Conservation (phyloP, 2,113 vertebrate genomes). For the Chlorodrepanis virens region DNA sequence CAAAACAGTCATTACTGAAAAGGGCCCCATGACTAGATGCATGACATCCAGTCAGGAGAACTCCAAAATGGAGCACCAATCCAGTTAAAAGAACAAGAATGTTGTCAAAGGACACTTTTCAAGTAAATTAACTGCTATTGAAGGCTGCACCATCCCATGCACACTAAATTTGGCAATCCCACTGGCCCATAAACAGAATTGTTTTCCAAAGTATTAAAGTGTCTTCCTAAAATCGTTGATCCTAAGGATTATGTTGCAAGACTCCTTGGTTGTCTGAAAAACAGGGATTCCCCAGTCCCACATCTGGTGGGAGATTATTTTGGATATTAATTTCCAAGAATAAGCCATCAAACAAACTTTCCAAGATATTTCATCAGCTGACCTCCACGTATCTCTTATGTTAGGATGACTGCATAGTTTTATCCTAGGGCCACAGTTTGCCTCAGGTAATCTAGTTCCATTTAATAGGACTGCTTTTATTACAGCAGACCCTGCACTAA, state of each 20-base stretch:
- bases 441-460: not conserved
- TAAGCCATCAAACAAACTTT: not conserved
- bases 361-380: not conserved
- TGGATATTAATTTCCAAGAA: not conserved
- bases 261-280: not conserved
- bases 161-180: not conserved
- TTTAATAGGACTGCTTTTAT: not conserved
- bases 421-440: not conserved
- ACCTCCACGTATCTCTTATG: not conserved
- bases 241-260: not conserved
- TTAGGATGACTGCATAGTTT: not conserved
- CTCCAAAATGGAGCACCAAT: not conserved
- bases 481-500: not conserved
- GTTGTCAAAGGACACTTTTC: not conserved
- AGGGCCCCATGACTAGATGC: not conserved
- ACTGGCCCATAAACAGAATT: not conserved
- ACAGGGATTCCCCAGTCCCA: not conserved
- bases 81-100: not conserved
- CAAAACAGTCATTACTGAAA: not conserved
- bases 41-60: not conserved
- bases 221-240: not conserved
- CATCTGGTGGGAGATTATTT: not conserved
- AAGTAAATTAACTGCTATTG: not conserved
- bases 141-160: not conserved
- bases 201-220: not conserved